Percentiles rank a stretch among this genome's conserved stretches.
These are phyloP conservation scores for Leptosomus discolor DNA, from an alignment of 2,113 vertebrate genomes.

Conservation along the genomic window DNA sequence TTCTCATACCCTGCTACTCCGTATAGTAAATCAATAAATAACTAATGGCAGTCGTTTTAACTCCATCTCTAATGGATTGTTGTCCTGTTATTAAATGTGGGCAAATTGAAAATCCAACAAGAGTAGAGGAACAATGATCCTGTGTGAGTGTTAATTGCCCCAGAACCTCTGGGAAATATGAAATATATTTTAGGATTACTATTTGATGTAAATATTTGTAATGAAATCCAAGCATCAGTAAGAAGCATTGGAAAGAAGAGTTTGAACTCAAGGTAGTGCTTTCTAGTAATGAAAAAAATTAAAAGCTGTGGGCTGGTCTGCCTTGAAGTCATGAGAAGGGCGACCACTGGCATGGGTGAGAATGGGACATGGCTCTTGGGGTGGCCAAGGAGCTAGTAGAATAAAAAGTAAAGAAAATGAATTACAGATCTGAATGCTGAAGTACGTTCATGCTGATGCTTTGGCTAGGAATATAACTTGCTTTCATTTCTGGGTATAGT, in stretches of 20 bases:
- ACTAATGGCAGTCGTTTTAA: neutral
- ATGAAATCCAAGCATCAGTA: neutral
- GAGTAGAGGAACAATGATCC: neutral
- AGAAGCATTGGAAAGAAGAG: neutral
- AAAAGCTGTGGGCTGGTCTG: too few species aligned
- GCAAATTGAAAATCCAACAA: neutral
- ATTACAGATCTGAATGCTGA: neutral
- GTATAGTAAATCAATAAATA: conserved; percentile 12
- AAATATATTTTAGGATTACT: neutral
- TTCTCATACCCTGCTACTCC: neutral
- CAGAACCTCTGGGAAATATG: neutral
- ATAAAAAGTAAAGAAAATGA: neutral
- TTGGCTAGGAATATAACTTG: neutral
- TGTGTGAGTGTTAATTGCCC: neutral
- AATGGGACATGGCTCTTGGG: neutral
- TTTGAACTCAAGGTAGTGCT: neutral
- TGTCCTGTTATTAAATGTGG: neutral
- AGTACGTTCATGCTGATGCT: neutral
- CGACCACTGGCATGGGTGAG: neutral
- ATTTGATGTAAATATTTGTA: neutral
- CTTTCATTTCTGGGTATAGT: neutral
- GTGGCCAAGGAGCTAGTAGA: neutral
- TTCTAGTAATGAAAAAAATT: neutral
- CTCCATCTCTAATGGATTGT: neutral
- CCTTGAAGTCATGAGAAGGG: neutral